Conservation (phyloP, 2,888 invertebrate genomes). For the Trachelus tabidus region DNA sequence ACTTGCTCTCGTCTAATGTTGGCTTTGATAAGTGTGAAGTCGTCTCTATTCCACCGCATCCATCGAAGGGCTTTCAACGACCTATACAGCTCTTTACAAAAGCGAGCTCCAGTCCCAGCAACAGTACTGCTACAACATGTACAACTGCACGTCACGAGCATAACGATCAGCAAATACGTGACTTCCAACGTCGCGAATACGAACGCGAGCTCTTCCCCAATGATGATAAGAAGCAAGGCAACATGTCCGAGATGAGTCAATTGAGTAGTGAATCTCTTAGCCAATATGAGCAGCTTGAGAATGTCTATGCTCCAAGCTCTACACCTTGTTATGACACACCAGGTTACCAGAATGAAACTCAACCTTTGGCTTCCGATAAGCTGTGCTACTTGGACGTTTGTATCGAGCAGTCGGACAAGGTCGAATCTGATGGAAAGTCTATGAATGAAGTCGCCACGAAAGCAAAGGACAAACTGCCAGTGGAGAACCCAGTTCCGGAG, state of each 20-base stretch:
- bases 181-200: conserved; percentile 39
- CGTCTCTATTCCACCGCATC: conserved; percentile 83
- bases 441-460: too few relatives aligned
- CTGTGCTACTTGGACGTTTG: conserved; percentile 46
- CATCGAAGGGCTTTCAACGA: conserved; percentile 88
- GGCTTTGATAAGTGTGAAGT: conserved; percentile 93
- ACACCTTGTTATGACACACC: conserved; percentile 61
- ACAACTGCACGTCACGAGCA: conserved; percentile 32
- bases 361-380: conserved; percentile 31
- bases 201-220: conserved; percentile 53
- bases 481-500: too few relatives aligned
- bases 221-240: conserved; percentile 38
- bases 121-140: background rate
- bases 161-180: conserved; percentile 32
- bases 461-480: too few relatives aligned
- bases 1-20: conserved; percentile 87
- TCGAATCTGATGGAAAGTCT: background rate
- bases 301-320: conserved; percentile 58
- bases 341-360: conserved; percentile 46
- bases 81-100: conserved; percentile 75
- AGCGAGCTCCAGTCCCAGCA: conserved; percentile 33
- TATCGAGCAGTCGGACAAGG: conserved; percentile 32
- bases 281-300: conserved; percentile 60
- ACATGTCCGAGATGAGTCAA: conserved; percentile 52
- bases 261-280: conserved; percentile 56